Evolutionary conservation across 2,113 vertebrate species (phyloP).

Genomic region (Ariopsis seemanni): DNA sequence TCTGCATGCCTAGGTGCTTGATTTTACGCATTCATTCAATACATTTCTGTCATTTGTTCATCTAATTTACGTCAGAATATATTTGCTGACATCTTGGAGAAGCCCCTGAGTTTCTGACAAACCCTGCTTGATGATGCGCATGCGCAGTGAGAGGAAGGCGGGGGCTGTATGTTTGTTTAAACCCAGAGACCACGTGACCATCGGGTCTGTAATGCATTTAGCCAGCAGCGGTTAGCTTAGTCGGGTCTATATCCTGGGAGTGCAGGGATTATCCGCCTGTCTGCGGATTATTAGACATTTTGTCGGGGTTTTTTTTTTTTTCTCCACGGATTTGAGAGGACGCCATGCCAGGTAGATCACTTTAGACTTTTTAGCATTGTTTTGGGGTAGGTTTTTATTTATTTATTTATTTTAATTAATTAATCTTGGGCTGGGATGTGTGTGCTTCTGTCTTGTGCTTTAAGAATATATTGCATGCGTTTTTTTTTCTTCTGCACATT

Average conservation of each 20-base stretch:
- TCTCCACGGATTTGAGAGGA: neutral
- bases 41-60: neutral
- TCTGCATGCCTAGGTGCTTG: no score
- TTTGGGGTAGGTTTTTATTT: no score
- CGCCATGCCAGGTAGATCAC: constrained; percentile 54
- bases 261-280: constrained; percentile 19
- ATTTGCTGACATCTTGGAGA: no score
- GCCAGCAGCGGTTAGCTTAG: constrained; percentile 42
- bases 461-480: neutral
- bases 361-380: neutral
- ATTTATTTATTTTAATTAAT: no score
- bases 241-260: constrained; percentile 11
- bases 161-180: constrained; percentile 51
- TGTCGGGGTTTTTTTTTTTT: constrained; percentile 17
- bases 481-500: neutral
- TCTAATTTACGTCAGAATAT: neutral
- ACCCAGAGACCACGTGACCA: constrained; percentile 55
- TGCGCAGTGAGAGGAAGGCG: constrained; percentile 26
- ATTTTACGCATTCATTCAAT: no score
- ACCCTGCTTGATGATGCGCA: neutral
- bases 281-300: constrained; percentile 2
- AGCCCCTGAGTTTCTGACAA: no score
- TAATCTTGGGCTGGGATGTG: no score
- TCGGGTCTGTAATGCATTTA: constrained; percentile 49
- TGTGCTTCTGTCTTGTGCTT: neutral